Evolutionary conservation across 2,888 invertebrate genomes (phyloP), one percentile per base, ranked within the genome.

Genomic region (Scelioninae gen. 1): DNA sequence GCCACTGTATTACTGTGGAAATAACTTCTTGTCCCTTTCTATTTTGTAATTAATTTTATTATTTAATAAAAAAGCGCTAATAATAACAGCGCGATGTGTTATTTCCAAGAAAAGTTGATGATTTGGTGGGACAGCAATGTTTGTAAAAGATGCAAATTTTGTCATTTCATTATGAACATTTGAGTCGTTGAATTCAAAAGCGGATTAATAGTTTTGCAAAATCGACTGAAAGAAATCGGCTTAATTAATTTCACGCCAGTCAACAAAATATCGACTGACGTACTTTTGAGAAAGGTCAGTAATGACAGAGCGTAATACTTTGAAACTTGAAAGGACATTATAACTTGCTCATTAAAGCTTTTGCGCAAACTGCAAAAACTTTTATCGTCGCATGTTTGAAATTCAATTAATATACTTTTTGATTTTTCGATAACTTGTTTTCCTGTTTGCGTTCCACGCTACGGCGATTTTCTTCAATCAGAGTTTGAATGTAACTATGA

Each of bases 21-120:
- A 72, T 77, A 81, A 77, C 69, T 76, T 16, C 23, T 11, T 29
- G 69, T 68, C 47, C 66, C 66, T 76, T 62, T 66, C 56, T 40
- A 72, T 68, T 76, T 81, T 51, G 56, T 66, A 71, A 76, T 81
- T 81, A 81, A 81, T 76, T 82, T 76, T 82, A 82, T 82, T 71
- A 71, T 71, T 82, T 76, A 63, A 65, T 49, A 71, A 58, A 23
- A 58, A 56, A 34, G 13, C 45, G 29, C 56, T 60, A 71, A 65
- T 58, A 38, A 47, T 65, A 58, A 62, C 40, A 53, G 62, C 60
- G 66, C 58, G 34, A 63, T 49, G 32, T 63, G 23, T 23, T 23
- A n/a, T n/a, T n/a, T n/a, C n/a, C n/a, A n/a, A n/a, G n/a, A n/a
- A n/a, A n/a, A n/a, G n/a, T n/a, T n/a, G n/a, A n/a, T n/a, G n/a